Evolutionary conservation across 2,888 invertebrate species (phyloP), one percentile per base, ranked within the genome.

Genomic region (Clitarchus hookeri): DNA sequence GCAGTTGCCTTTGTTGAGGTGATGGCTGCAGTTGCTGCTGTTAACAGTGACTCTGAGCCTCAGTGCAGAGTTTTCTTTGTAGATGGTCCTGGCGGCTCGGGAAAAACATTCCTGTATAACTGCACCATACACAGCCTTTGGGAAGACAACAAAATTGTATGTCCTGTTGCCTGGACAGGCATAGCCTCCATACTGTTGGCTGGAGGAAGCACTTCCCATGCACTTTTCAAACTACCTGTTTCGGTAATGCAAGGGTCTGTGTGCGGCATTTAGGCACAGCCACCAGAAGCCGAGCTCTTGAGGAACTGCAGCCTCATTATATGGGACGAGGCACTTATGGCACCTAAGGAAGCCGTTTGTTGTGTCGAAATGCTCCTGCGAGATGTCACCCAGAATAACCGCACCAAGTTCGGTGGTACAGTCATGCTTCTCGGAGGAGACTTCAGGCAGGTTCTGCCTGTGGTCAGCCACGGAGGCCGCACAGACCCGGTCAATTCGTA

Each of bases 361-460:
- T 12, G 12, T 6, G 48, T 48, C 48, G 48, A 48, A 9, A 12
- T 16, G 23, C 6, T 65, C 11, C 19, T 65, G 16, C 6, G 65
- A 19, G 65, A 65, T 16, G 16, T 65, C 65, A 65, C 65, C 11
- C 4, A 65, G 4, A 65, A 65, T 65, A 16, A 65, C 65, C 65
- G 65, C 65, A 19, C 19, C 65, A 65, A 65, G 65, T 65, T 65
- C 23, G 65, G 65, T 65, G 65, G 65, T 16, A 65, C 6, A 19
- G 65, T 65, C 23, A 6, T 65, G 11, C 65, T 65, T 13, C 65
- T 65, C 65, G 19, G 65, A 9, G 65, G 65, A 65, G 11, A 65
- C 65, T 65, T 65, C 65, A 65, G 65, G 65, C 65, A 65, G 65
- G 65, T 65, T 16, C 65, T 65, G 19, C 65, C 65, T 65, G 65